These are phyloP conservation scores for Drosophila ezoana DNA, from an alignment of 2,888 invertebrate genomes.

Conservation along the genomic window DNA sequence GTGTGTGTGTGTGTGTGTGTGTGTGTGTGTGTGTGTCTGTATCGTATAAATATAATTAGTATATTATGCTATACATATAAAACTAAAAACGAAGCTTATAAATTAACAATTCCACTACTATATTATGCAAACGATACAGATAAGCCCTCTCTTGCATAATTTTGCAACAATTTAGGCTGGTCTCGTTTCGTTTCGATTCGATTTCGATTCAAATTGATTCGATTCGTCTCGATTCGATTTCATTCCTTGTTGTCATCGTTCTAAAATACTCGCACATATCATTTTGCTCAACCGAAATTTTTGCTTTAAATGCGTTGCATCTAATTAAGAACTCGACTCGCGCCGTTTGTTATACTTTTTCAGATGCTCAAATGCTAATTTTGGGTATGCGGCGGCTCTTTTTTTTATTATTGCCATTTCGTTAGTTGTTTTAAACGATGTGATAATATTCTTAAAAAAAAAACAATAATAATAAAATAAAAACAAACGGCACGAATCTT, in stretches of 20 bases:
- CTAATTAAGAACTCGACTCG: constrained; percentile 62
- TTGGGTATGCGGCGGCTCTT: constrained; percentile 39
- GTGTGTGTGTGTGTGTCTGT: background rate
- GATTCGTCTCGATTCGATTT: constrained; percentile 32
- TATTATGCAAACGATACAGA: constrained; percentile 68
- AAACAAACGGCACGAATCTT: constrained; percentile 56
- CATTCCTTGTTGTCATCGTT: constrained; percentile 46
- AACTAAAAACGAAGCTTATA: constrained; percentile 59
- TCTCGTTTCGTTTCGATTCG: constrained; percentile 31
- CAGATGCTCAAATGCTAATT: constrained; percentile 55
- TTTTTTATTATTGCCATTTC: constrained; percentile 71
- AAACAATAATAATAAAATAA: background rate
- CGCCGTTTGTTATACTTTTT: constrained; percentile 57
- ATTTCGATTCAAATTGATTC: constrained; percentile 5
- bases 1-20: background rate
- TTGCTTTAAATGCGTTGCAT: constrained; percentile 62
- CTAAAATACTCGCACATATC: constrained; percentile 47
- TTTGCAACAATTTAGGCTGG: constrained; percentile 63
- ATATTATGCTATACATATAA: constrained; percentile 48
- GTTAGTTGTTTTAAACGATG: constrained; percentile 80
- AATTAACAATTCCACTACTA: constrained; percentile 72
- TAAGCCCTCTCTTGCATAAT: constrained; percentile 67
- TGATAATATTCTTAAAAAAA: constrained; percentile 71
- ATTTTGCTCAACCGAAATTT: constrained; percentile 45
- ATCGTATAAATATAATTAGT: constrained; percentile 33